Base-by-base conservation (phyloP, 2,888 invertebrate species). In the Pterostichus madidus region DNA sequence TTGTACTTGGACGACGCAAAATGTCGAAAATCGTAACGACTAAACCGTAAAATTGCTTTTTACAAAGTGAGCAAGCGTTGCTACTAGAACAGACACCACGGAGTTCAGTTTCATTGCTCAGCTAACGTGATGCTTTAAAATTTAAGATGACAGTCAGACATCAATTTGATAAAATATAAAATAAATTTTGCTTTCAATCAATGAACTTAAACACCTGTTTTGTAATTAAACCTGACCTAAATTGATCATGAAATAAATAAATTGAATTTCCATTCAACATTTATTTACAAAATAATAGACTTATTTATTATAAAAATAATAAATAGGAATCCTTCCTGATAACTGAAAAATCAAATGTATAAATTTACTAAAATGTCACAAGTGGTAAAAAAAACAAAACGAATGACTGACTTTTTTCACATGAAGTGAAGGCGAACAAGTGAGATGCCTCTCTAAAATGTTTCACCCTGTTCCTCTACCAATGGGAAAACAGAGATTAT, bases 1-100 rank as follows among this genome's bases (percentile, higher is more conserved):
- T 80, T 80, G 80, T 80, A 80, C 80, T 80, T 80, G 80, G 52
- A 53, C 49, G 68, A 52, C 80, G 71, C 71, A 68, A 75, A 75
- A 52, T 75, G 52, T 75, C 31, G 17, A 31, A 75, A 52, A 75
- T 75, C 31, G 68, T 71, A 71, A 44, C 44, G 8, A 17, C 68
- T 71, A 71, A 39, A 71, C 68, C 44, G 68, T 44, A 44, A 71
- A 71, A 71, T 17, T 39, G n/a, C 2, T 44, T 44, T 68, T 39
- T 68, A 44, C 24, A 68, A 71, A 44, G 17, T 46, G 15, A 46
- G 68, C 44, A 71, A 71, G 44, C 39, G 5, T 44, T 71, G 68
- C 68, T 39, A 61, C 61, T n/a, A 31, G 31, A 64, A 24, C 24
- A 35, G 6, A 64, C 24, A 64, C 32, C n/a, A 64, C 11, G 64